phyloP scores from a whole-genome alignment of 2,888 invertebrate genomes.

The Drosophila basisetae region DNA sequence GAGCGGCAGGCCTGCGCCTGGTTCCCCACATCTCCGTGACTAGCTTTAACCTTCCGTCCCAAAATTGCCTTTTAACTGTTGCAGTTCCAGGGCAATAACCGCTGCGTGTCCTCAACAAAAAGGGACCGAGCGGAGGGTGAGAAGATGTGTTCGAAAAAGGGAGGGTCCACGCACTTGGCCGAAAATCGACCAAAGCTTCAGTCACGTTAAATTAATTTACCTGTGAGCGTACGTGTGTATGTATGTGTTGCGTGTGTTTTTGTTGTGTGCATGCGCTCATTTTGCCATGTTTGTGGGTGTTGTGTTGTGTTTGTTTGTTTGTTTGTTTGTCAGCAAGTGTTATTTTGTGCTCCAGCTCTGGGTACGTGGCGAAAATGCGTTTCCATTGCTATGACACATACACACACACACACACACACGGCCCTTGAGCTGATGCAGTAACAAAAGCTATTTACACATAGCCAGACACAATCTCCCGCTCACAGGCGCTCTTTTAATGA shows the following conservation, averaged over 20 bases:
- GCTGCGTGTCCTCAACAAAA: conserved; percentile 70
- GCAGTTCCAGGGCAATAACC: conserved; percentile 72
- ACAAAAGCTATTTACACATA: conserved; percentile 74
- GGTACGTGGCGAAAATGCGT: conserved; percentile 77
- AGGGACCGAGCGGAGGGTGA: conserved; percentile 6
- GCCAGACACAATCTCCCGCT: conserved; percentile 68
- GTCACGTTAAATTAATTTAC: conserved; percentile 82
- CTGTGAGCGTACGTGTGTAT: conserved; percentile 27
- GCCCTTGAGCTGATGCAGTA: conserved; percentile 30
- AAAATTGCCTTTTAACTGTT: conserved; percentile 21
- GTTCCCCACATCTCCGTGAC: neutral
- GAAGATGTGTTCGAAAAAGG: neutral
- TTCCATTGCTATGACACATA: conserved; percentile 38
- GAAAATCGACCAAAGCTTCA: conserved; percentile 76
- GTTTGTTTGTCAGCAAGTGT: conserved; percentile 77
- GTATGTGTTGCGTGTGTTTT: conserved; percentile 25
- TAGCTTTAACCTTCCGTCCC: neutral
- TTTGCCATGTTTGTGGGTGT: conserved; percentile 73
- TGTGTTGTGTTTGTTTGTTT: conserved; percentile 60
- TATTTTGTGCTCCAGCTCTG: conserved; percentile 72
- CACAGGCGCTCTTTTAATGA: conserved; percentile 77
- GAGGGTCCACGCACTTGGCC: conserved; percentile 59
- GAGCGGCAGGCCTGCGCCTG: neutral
- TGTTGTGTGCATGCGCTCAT: conserved; percentile 60
- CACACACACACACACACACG: conserved; percentile 6